Percentiles rank a stretch among this genome's conserved stretches.
Evolutionary conservation across 30 jellyfish, hydroid and myxozoan genomes (phyloP).

Genomic region (Hydra vulgaris): DNA sequence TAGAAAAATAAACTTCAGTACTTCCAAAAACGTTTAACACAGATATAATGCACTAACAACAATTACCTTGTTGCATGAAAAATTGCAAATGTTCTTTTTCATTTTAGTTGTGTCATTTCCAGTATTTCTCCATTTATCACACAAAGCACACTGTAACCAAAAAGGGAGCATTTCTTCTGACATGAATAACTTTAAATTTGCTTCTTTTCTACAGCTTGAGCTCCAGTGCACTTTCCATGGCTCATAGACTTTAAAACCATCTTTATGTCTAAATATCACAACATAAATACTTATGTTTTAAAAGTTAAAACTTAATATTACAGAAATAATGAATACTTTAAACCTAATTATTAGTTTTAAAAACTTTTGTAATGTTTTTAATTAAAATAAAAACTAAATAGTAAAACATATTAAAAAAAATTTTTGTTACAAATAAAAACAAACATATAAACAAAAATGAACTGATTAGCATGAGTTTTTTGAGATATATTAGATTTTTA

Average conservation of each 20-base stretch:
- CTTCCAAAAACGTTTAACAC: no score
- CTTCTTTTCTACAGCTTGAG: slow-evolving; percentile 66
- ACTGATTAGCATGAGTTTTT: no score
- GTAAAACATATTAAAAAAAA: no score
- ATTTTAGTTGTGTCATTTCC: slow-evolving; percentile 2
- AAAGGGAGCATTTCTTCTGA: slow-evolving; percentile 69
- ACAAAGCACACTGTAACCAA: slow-evolving; percentile 52
- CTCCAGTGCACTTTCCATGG: slow-evolving; percentile 70
- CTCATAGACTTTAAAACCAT: slow-evolving; percentile 46
- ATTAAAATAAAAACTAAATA: no score
- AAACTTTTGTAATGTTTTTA: background rate
- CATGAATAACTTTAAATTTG: slow-evolving; percentile 51
- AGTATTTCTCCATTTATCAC: slow-evolving; percentile 68
- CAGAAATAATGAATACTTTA: background rate
- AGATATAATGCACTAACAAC: no score
- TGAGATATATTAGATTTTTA: no score
- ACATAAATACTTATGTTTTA: no score
- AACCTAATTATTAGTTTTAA: background rate
- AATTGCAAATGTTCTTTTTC: slow-evolving; percentile 10
- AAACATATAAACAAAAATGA: no score
- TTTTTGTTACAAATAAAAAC: no score
- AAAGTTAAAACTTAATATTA: background rate
- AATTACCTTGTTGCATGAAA: slow-evolving; percentile 18
- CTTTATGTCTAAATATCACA: slow-evolving; percentile 42
- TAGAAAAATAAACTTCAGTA: no score